phyloP scores from a whole-genome alignment of 2,113 vertebrate species.

The Nothocercus nigrocapillus region DNA sequence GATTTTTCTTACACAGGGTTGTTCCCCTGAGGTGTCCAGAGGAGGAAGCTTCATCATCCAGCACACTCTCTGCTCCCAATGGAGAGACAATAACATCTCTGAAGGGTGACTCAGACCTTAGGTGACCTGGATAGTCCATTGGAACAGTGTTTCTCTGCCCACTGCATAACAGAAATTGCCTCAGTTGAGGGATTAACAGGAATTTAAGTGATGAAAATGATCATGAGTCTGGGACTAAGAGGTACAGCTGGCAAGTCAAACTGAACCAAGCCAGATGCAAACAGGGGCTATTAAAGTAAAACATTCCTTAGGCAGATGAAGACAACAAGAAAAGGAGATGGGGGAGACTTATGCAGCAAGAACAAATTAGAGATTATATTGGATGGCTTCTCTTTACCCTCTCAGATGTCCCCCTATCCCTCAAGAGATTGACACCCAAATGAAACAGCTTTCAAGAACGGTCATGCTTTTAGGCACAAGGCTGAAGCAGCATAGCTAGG shows the following conservation, averaged over 20 bases:
- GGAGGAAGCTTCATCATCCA: constrained; percentile 2
- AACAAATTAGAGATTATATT: not conserved
- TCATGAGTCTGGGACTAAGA: not conserved
- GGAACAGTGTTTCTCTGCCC: not conserved
- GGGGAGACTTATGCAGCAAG: accelerated
- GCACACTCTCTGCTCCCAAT: not conserved
- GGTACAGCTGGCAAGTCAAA: not conserved
- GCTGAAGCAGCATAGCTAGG: not conserved
- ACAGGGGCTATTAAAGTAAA: not conserved
- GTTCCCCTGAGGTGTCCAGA: not conserved
- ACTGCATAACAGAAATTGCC: not conserved
- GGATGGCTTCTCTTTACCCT: not conserved
- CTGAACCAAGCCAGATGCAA: not conserved
- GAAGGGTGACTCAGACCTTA: not conserved
- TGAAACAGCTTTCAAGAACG: not conserved
- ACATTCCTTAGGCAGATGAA: not conserved
- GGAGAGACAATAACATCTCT: not conserved
- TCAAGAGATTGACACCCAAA: not conserved
- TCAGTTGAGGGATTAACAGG: not conserved
- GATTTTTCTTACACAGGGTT: not conserved
- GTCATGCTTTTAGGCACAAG: not conserved
- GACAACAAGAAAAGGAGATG: not conserved
- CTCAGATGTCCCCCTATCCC: not conserved
- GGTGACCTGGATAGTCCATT: not conserved
- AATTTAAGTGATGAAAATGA: too few species aligned